Conservation (phyloP, 2,797 vertebrate genomes). For the Acestrorhynchus altus region DNA sequence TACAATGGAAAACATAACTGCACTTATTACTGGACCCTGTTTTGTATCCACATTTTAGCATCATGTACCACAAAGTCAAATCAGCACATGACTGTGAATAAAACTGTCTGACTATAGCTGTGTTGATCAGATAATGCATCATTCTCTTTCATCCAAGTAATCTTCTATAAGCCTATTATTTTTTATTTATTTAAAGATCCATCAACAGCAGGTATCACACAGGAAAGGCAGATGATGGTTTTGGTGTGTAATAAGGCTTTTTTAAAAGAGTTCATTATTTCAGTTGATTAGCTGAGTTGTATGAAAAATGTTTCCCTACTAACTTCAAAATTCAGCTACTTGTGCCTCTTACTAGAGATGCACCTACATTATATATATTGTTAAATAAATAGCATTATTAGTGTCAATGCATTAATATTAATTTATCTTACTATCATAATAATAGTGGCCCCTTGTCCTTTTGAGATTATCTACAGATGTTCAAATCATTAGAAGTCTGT, state of each 20-base stretch:
- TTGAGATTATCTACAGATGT: no score
- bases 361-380: no score
- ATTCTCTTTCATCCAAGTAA: neutral
- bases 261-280: neutral
- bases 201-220: neutral
- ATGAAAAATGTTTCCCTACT: neutral
- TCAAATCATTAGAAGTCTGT: no score
- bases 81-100: neutral
- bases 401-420: no score
- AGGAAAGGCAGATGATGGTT: neutral
- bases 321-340: neutral
- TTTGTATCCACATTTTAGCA: neutral
- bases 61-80: neutral
- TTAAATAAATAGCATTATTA: no score
- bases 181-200: neutral
- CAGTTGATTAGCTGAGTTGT: neutral
- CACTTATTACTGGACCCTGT: neutral
- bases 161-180: neutral
- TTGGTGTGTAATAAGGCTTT: neutral
- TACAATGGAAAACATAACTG: neutral
- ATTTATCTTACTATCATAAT: no score
- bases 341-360: no score
- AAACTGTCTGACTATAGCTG: neutral
- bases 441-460: no score
- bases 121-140: neutral